Conservation (phyloP, 2,113 vertebrate species). For the Pithys albifrons region DNA sequence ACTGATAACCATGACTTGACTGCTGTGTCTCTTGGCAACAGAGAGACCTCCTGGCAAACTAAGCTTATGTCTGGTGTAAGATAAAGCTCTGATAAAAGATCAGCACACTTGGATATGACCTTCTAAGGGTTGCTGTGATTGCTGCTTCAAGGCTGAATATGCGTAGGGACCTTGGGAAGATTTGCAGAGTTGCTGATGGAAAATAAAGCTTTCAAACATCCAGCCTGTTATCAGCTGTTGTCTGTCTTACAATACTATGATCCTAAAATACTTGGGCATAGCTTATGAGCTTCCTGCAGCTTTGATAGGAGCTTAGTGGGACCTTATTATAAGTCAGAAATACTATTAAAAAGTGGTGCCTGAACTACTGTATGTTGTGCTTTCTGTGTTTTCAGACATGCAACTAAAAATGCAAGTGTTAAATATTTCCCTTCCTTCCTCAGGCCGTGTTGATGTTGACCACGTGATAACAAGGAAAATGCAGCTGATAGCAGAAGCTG, state of each 20-base stretch:
- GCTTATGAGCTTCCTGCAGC: not conserved
- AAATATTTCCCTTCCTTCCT: constrained; percentile 34
- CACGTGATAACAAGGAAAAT: constrained; percentile 75
- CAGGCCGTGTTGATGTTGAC: constrained; percentile 75
- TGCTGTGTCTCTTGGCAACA: not conserved
- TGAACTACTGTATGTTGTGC: not conserved
- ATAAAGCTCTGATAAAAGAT: constrained; percentile 37
- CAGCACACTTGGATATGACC: not conserved
- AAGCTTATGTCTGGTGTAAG: not conserved
- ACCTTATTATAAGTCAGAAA: not conserved
- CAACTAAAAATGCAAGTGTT: not conserved
- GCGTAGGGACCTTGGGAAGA: constrained; percentile 59
- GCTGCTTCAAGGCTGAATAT: constrained; percentile 45
- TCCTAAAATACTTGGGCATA: not conserved
- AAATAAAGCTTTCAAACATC: not conserved
- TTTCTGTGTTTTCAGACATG: not conserved
- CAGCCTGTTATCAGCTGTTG: not conserved
- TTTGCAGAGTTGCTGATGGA: constrained; percentile 2
- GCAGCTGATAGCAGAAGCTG: constrained; percentile 77
- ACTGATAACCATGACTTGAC: not conserved
- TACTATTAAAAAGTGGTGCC: not conserved
- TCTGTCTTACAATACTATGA: not conserved
- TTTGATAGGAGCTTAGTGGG: not conserved
- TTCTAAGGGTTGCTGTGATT: constrained; percentile 18
- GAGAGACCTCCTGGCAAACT: not conserved